Evolutionary conservation across 2,888 invertebrate genomes (phyloP).

Genomic region (Hyposoter didymator): DNA sequence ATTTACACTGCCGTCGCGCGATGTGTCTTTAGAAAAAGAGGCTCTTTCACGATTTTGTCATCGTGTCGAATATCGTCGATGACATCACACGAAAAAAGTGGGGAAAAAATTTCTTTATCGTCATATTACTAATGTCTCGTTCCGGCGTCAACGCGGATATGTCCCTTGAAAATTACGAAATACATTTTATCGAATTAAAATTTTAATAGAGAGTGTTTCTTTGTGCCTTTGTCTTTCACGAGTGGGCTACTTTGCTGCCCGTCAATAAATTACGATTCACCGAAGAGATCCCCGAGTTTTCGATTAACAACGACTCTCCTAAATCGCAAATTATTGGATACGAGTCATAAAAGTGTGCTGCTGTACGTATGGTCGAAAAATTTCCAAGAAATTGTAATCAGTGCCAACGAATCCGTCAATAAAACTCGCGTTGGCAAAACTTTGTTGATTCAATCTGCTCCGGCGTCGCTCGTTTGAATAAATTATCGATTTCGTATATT

Average conservation of each 20-base stretch:
- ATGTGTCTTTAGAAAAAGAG: conserved; percentile 14
- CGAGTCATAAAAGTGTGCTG: neutral
- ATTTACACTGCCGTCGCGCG: neutral
- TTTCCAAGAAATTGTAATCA: neutral
- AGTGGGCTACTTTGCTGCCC: neutral
- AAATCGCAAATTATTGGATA: neutral
- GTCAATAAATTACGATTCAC: neutral
- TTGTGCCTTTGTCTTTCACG: neutral
- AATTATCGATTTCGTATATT: conserved; percentile 5
- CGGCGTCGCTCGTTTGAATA: neutral
- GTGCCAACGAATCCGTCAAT: neutral
- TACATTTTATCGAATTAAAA: neutral
- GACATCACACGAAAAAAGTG: conserved; percentile 33
- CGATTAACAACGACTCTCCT: neutral
- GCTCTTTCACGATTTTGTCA: conserved; percentile 49
- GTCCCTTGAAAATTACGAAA: conserved; percentile 10
- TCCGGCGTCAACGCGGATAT: conserved; percentile 33
- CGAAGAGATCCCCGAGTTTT: neutral
- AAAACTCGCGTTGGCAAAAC: neutral
- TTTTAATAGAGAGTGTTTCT: neutral
- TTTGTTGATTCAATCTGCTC: neutral
- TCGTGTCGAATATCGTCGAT: conserved; percentile 56
- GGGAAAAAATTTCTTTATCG: conserved; percentile 6
- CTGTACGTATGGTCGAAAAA: neutral
- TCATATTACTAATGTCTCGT: neutral